Evolutionary conservation across 2,797 vertebrate genomes (phyloP).

Genomic region (Chiloscyllium punctatum): DNA sequence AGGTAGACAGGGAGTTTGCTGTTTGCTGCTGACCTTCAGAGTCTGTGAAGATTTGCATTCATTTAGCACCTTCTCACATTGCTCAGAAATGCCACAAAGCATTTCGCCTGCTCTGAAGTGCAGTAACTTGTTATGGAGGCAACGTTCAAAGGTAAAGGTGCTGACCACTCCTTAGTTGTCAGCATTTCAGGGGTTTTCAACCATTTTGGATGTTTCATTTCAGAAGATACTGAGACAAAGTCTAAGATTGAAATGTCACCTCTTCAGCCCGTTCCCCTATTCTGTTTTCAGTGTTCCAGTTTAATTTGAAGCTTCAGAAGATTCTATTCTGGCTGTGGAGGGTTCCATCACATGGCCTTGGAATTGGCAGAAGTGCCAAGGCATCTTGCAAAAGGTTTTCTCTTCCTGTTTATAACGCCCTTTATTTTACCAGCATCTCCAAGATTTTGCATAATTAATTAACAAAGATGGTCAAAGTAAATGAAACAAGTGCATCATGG

Average conservation of each 20-base stretch:
- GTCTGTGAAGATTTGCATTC: background rate
- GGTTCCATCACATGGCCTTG: background rate
- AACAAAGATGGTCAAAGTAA: background rate
- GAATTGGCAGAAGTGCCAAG: background rate
- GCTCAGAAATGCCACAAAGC: background rate
- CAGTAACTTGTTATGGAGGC: background rate
- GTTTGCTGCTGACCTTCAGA: background rate
- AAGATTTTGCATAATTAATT: background rate
- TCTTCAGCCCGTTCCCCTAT: background rate
- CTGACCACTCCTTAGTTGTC: no score
- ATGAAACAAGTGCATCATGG: background rate
- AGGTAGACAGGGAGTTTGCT: no score
- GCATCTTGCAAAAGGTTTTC: background rate
- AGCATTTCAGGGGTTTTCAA: no score
- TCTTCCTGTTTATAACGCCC: constrained; percentile 39
- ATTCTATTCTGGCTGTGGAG: background rate
- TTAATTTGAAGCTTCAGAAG: background rate
- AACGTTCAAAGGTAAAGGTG: background rate
- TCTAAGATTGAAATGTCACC: background rate
- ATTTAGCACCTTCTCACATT: background rate
- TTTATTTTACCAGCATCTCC: constrained; percentile 40
- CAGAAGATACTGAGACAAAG: background rate
- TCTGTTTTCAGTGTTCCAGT: background rate
- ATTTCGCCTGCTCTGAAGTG: background rate
- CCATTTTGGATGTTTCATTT: background rate